Evolutionary conservation across 2,113 vertebrate species (phyloP).

Genomic region (Phylloscopus whistleri): DNA sequence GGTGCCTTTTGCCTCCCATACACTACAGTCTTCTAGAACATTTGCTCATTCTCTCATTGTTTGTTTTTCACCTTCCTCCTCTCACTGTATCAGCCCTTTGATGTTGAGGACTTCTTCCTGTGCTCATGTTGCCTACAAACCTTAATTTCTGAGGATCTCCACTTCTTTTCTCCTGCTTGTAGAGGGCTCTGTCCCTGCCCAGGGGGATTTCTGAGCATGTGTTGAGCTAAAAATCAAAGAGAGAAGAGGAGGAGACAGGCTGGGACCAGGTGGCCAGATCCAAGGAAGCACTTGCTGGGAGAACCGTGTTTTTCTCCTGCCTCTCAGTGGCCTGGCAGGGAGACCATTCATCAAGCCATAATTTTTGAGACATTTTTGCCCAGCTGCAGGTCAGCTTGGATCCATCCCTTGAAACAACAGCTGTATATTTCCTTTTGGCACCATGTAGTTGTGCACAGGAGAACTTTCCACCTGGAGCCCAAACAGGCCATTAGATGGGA

Average conservation of each 20-base stretch:
- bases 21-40: not conserved
- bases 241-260: not conserved
- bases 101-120: not conserved
- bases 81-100: not conserved
- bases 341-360: not conserved
- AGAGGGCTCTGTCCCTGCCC: not conserved
- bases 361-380: not conserved
- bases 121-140: not conserved
- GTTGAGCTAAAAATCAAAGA: not conserved
- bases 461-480: not conserved
- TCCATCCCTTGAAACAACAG: not conserved
- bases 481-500: not conserved
- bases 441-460: not conserved
- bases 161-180: not conserved
- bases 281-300: not conserved
- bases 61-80: not conserved
- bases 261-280: not conserved
- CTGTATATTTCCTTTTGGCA: not conserved
- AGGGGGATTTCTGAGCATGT: not conserved
- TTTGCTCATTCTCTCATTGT: not conserved
- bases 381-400: not conserved
- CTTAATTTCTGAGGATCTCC: not conserved
- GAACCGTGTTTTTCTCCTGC: not conserved
- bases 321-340: not conserved
- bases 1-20: not conserved